Base-by-base conservation (phyloP, 2,113 vertebrate genomes). In the Meleagris gallopavo region DNA sequence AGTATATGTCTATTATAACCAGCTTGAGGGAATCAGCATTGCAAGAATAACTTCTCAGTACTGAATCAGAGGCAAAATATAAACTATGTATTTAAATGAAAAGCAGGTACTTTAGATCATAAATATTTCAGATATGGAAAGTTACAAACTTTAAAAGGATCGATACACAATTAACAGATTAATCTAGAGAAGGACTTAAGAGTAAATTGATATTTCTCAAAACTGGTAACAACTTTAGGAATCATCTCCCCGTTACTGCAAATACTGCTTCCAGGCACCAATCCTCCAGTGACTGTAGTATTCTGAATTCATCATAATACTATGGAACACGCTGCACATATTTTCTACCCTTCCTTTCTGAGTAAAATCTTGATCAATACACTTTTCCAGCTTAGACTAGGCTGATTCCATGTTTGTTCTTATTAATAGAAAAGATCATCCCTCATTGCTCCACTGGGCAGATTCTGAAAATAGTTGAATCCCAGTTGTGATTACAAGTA, bases 161-260 rank as follows among this genome's bases (percentile, higher is more conserved):
- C 55, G 32, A n/a, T 25, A 3, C 1, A 1, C 9, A 21, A 43
- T 76, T 61, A 66, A 41, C 22, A 82, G 43, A 72, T 81, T 21
- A 41, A 12, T 73, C 11, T 8, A 6, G 13, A 17, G 41, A 86
- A 69, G 8, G 93, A 21, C 57, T 30, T 5, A 83, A 87, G 86
- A 6, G 9, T 34, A 72, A 86, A 78, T n/a, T 83, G 32, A 11
- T 92, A 77, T 86, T 89, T 93, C n/a, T 90, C n/a, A 30, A 86
- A 71, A 65, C 29, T 84, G 13, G 11, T 24, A 82, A 55, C 20
- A 62, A 90, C 57, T 94, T 93, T 19, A 95, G 48, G n/a, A 90
- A 45, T 38, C 11, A 58, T 57, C 7, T 89, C 70, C 48, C 61
- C 10, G 20, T 46, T 58, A 46, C 21, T 82, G 13, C 29, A 76